Evolutionary conservation across 1,140 invertebrate genomes (phyloP), one percentile per base, ranked within the genome.

Genomic region (Armadillidium nasatum): DNA sequence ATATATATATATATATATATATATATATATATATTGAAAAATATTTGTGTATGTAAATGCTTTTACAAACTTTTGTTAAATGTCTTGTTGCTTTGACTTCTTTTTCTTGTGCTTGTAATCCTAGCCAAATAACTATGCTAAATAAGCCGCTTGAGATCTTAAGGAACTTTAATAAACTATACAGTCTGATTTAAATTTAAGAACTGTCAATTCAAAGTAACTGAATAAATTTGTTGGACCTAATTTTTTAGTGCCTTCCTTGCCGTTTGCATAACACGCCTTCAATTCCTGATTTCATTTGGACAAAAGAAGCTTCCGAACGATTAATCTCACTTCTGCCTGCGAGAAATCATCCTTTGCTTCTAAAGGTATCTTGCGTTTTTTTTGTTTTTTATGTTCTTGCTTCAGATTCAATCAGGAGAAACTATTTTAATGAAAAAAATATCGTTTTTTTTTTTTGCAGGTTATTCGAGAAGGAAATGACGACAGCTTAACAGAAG

Each of bases 401-500:
- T 33, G 6, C 33, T 3, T 33, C 33, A n/a, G 33, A 0, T 71
- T 71, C 15, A 33, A 2, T 19, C 13, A 19, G 0, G 69, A n/a
- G n/a, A n/a, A n/a, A n/a, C n/a, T n/a, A 60, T 60, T 60, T 60
- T 60, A 60, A 3, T 60, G 7, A 70, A 23, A 44, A 10, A 10
- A 10, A 0, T 69, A 15, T 7, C 9, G 44, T 33, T 44, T 46
- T 11, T n/a, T 45, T n/a, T 43, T 43, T 43, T 46, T 44, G 3
- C 44, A 78, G 77, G 77, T 78, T 43, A 54, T 69, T 21, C 43
- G 13, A 46, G 66, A 15, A 0, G 60, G 72, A 19, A 68, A 44
- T 66, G 50, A 74, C 11, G 60, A 67, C 10, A 73, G 80, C 13
- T 23, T 82, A 43, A 85, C 87, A 10, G 77, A 85, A 46, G 88